Evolutionary conservation across 2,888 invertebrate species (phyloP).

Genomic region (Anagyrus pseudococci): DNA sequence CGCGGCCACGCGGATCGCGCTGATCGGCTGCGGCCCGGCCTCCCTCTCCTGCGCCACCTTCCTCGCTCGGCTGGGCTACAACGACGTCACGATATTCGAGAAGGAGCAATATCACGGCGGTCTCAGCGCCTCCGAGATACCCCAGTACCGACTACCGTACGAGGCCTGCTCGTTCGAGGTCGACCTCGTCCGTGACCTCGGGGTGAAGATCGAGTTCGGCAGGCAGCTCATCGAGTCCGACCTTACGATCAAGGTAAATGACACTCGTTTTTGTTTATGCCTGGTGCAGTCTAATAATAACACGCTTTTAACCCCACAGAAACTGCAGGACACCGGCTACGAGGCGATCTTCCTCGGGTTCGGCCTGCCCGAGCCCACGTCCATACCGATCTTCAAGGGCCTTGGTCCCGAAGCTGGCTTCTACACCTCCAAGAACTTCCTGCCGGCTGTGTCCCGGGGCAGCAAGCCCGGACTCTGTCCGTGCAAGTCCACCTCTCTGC

Average conservation of each 20-base stretch:
- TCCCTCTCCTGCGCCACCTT: conserved; percentile 97
- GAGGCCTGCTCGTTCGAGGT: conserved; percentile 94
- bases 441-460: conserved; percentile 85
- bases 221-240: conserved; percentile 75
- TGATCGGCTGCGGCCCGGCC: conserved; percentile 96
- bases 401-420: conserved; percentile 85
- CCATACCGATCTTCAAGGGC: conserved; percentile 76
- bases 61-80: conserved; percentile 91
- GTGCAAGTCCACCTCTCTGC: conserved; percentile 66
- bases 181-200: conserved; percentile 87
- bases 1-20: conserved; percentile 76
- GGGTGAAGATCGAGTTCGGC: conserved; percentile 84
- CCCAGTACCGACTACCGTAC: conserved; percentile 93
- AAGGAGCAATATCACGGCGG: conserved; percentile 88
- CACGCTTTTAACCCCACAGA: conserved; percentile 32
- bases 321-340: conserved; percentile 71
- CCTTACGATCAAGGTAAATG: conserved; percentile 72
- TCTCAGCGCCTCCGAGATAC: conserved; percentile 93
- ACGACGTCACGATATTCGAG: conserved; percentile 90
- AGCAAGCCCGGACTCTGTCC: conserved; percentile 88
- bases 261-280: too few species aligned
- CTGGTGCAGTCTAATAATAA: too few species aligned
- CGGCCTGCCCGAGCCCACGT: conserved; percentile 90
- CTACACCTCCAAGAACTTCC: conserved; percentile 92
- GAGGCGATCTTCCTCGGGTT: conserved; percentile 85